Evolutionary conservation across 2,113 vertebrate genomes (phyloP).

Genomic region (Balaenoptera acutorostrata): DNA sequence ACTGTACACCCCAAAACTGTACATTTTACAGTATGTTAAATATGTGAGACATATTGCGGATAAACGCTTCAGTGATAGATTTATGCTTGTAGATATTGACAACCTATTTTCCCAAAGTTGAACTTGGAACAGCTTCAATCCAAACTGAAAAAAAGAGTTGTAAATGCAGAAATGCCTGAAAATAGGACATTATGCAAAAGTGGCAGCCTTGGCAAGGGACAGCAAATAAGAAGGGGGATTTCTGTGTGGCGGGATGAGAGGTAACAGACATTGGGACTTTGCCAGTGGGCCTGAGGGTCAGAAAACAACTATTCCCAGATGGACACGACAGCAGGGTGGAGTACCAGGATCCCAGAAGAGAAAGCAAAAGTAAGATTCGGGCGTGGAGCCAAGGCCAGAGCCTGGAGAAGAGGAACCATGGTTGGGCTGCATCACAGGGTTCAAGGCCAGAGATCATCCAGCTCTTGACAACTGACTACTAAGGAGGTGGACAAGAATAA

Average conservation of each 20-base stretch:
- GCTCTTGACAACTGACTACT: background rate
- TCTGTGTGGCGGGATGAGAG: background rate
- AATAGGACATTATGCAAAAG: background rate
- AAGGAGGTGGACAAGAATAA: background rate
- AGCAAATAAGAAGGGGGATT: background rate
- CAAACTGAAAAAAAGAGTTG: background rate
- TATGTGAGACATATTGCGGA: background rate
- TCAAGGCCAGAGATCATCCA: background rate
- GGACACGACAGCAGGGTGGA: background rate
- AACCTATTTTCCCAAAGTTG: background rate
- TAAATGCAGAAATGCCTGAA: background rate
- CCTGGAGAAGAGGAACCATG: no score
- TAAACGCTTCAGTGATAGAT: background rate
- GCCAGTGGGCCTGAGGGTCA: background rate
- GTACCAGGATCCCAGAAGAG: background rate
- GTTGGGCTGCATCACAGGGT: background rate
- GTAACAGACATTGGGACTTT: background rate
- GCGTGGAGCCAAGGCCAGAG: background rate
- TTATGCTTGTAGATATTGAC: background rate
- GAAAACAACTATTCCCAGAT: background rate
- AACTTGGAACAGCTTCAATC: background rate
- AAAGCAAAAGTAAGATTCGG: background rate
- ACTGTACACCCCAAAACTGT: background rate
- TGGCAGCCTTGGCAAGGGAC: background rate
- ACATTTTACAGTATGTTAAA: background rate